phyloP scores from a whole-genome alignment of 1,140 invertebrate genomes.

The Drosophila kikkawai region DNA sequence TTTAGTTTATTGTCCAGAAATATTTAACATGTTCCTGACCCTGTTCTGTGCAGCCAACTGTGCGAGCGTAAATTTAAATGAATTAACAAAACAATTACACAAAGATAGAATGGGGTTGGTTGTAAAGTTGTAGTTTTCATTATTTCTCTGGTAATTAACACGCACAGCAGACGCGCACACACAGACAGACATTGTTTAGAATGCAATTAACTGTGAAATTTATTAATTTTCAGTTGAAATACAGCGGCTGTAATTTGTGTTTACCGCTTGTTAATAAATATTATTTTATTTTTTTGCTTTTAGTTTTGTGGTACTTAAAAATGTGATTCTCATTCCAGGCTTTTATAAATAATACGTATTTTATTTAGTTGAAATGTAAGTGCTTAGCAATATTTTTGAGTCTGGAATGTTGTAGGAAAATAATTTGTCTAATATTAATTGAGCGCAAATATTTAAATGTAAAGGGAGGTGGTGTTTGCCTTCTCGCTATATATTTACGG shows the following conservation, averaged over 20 bases:
- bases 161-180: constrained; percentile 41
- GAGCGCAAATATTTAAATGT: constrained; percentile 12
- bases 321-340: neutral
- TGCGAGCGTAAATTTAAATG: constrained; percentile 73
- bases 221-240: constrained; percentile 58
- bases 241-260: constrained; percentile 27
- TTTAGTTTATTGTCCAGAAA: constrained; percentile 70
- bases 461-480: neutral
- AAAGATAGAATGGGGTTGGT: neutral
- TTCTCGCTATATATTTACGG: constrained; percentile 15
- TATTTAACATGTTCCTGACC: constrained; percentile 62
- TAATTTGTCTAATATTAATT: constrained; percentile 1
- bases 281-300: constrained; percentile 15
- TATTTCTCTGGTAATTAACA: constrained; percentile 75
- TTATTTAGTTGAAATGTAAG: neutral
- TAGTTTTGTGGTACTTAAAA: neutral
- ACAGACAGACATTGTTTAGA: constrained; percentile 42
- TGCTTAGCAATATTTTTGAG: neutral
- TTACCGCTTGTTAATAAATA: constrained; percentile 22
- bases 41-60: constrained; percentile 39
- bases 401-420: neutral
- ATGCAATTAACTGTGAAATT: constrained; percentile 70
- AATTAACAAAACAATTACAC: constrained; percentile 78
- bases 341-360: neutral
- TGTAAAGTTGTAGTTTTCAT: constrained; percentile 55